These are phyloP conservation scores for Pediacus dermestoides DNA, from an alignment of 2,888 invertebrate species.

Conservation along the genomic window DNA sequence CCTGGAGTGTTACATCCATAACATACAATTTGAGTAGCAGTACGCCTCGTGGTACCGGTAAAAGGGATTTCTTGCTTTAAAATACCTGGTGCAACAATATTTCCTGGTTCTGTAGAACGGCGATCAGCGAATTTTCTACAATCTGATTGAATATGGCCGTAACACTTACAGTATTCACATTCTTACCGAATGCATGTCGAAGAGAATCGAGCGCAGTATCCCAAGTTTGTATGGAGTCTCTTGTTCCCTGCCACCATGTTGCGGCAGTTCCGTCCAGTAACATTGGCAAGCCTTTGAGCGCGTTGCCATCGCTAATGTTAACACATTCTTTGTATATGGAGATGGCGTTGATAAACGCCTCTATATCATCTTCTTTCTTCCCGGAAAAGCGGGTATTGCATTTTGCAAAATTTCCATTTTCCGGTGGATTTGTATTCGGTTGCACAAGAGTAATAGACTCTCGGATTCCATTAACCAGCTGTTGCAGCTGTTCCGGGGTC, in stretches of 20 bases:
- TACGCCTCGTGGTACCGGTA: too few species aligned
- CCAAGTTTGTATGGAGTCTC: conserved; percentile 17
- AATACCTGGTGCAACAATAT: too few species aligned
- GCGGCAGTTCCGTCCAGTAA: conserved; percentile 24
- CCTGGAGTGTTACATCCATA: too few species aligned
- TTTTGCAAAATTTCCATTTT: conserved; percentile 15
- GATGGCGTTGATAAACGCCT: conserved; percentile 29
- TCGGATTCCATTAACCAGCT: conserved; percentile 11
- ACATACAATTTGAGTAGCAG: conserved; percentile 9
- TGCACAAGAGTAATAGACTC: conserved; percentile 9
- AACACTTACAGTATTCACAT: conserved; percentile 11
- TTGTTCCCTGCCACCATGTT: conserved; percentile 28
- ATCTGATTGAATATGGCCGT: conserved; percentile 9
- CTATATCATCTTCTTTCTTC: conserved; percentile 17
- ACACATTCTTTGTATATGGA: conserved; percentile 27
- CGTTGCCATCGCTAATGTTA: conserved; percentile 22
- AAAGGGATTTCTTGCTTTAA: too few species aligned
- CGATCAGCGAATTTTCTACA: conserved; percentile 12
- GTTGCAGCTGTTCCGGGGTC: conserved; percentile 10
- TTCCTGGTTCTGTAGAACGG: too few species aligned
- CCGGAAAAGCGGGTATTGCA: conserved; percentile 25
- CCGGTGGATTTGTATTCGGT: neutral
- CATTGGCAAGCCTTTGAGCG: conserved; percentile 29
- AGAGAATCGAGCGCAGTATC: conserved; percentile 17
- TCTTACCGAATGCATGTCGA: conserved; percentile 18